phyloP scores from a whole-genome alignment of 2,113 vertebrate genomes.

The Elephantulus edwardii region DNA sequence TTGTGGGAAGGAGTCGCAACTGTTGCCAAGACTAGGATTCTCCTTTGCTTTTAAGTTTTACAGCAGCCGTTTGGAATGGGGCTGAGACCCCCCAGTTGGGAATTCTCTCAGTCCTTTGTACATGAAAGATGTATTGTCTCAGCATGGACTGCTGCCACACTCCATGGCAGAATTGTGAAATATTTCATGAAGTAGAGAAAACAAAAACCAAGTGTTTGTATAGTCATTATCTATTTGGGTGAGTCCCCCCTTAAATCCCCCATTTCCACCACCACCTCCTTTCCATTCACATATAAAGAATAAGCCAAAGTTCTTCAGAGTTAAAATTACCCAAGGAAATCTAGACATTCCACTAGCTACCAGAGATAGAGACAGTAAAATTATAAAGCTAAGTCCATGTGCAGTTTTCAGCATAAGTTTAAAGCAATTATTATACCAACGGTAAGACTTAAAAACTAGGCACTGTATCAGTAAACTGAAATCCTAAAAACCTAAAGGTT shows the following conservation, averaged over 20 bases:
- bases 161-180: not conserved
- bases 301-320: not conserved
- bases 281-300: not conserved
- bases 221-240: conserved; percentile 36
- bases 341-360: not conserved
- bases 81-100: conserved; percentile 11
- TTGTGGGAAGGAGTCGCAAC: not conserved
- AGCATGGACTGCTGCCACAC: conserved; percentile 17
- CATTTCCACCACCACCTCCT: too few relatives aligned
- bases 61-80: accelerated
- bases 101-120: conserved; percentile 37
- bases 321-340: not conserved
- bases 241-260: too few relatives aligned
- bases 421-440: not conserved
- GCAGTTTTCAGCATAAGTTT: not conserved
- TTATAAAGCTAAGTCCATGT: not conserved
- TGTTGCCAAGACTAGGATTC: not conserved
- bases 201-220: conserved; percentile 67
- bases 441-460: not conserved
- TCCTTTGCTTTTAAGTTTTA: not conserved
- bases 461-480: not conserved
- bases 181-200: conserved; percentile 51
- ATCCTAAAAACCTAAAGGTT: not conserved
- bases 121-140: conserved; percentile 53
- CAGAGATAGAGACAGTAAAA: not conserved